Evolutionary conservation across 2,797 vertebrate species (phyloP).

Genomic region (Cercopithecus petaurista): DNA sequence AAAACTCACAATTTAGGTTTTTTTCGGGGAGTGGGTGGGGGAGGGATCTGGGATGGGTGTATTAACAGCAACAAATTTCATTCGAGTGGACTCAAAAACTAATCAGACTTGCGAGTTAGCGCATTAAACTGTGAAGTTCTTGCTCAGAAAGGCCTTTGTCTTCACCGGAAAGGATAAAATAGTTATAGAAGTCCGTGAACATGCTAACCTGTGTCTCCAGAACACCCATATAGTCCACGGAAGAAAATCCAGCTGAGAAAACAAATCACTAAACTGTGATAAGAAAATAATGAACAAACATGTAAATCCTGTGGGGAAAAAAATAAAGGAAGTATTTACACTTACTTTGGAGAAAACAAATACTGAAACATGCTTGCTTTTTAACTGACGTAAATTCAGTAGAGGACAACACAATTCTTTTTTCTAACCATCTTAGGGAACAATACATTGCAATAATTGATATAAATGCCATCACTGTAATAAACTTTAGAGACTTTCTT

Average conservation of each 20-base stretch:
- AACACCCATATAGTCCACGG: slow-evolving; percentile 87
- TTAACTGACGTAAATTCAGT: slow-evolving; percentile 97
- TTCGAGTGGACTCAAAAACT: slow-evolving; percentile 87
- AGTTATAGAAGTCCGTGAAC: slow-evolving; percentile 86
- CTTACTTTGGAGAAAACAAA: slow-evolving; percentile 93
- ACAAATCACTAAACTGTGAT: slow-evolving; percentile 91
- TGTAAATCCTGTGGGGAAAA: slow-evolving; percentile 95
- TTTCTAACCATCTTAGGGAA: slow-evolving; percentile 99
- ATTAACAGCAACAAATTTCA: slow-evolving; percentile 89
- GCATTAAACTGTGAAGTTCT: slow-evolving; percentile 90
- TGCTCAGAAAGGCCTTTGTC: slow-evolving; percentile 88
- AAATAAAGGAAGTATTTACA: slow-evolving; percentile 91
- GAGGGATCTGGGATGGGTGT: slow-evolving; percentile 81
- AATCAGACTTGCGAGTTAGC: slow-evolving; percentile 87
- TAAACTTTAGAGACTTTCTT: slow-evolving; percentile 90
- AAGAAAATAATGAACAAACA: slow-evolving; percentile 94
- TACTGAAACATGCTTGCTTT: slow-evolving; percentile 97
- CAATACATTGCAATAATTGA: slow-evolving; percentile 99
- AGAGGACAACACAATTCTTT: slow-evolving; percentile 96
- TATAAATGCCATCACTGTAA: slow-evolving; percentile 97
- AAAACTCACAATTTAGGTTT: slow-evolving; percentile 88
- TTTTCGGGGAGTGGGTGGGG: slow-evolving; percentile 73
- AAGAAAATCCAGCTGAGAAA: slow-evolving; percentile 88
- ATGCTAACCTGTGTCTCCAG: slow-evolving; percentile 88
- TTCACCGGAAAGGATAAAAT: slow-evolving; percentile 82